These are phyloP conservation scores for Varecia variegata DNA, from an alignment of 2,797 vertebrate species.

Conservation along the genomic window DNA sequence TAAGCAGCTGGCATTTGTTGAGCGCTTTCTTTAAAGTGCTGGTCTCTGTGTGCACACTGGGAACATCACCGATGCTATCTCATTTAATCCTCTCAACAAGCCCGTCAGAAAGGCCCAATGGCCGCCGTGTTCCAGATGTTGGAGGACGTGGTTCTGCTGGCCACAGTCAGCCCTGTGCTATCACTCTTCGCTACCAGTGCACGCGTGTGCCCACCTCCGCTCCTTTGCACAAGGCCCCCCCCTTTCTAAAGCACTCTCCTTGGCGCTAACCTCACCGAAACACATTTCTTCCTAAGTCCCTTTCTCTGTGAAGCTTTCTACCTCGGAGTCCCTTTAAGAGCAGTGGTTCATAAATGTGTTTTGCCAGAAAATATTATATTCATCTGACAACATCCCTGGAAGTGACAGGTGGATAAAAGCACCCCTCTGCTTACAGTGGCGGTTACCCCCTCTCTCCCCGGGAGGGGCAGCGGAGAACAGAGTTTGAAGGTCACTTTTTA, in stretches of 20 bases:
- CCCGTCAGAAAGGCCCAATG: accelerated
- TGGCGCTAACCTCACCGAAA: neutral
- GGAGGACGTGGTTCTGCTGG: neutral
- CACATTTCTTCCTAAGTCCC: neutral
- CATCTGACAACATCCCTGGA: neutral
- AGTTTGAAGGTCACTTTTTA: neutral
- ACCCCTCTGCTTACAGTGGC: neutral
- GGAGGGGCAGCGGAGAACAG: neutral
- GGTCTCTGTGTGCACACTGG: accelerated
- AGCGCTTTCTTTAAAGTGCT: neutral
- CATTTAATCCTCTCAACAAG: neutral
- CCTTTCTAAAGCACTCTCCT: neutral
- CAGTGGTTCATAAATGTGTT: neutral
- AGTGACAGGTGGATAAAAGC: neutral
- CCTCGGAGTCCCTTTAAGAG: neutral
- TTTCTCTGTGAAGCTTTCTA: neutral
- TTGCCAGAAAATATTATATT: neutral
- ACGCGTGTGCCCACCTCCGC: neutral
- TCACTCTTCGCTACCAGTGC: neutral
- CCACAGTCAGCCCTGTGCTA: too few species aligned
- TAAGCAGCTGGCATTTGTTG: neutral
- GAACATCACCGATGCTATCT: neutral
- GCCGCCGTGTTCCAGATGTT: neutral
- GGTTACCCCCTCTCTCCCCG: neutral
- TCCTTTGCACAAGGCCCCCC: neutral